Percentiles rank a stretch among this genome's conserved stretches.
Evolutionary conservation across 2,888 invertebrate genomes (phyloP).

Genomic region (Cinara cedri): DNA sequence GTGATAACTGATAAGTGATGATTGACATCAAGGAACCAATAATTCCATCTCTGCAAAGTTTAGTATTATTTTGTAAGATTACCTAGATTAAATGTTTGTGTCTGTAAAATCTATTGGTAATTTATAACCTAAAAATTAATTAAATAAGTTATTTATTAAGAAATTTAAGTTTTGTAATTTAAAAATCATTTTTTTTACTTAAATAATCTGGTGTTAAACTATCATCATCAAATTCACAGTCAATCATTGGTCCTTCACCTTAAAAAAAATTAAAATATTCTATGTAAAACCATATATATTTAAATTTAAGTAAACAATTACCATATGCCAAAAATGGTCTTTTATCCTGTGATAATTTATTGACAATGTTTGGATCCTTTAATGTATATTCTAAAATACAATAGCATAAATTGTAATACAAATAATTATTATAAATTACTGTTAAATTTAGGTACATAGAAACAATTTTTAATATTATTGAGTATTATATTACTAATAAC

Average conservation of each 20-base stretch:
- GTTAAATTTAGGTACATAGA: no score
- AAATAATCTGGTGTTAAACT: slow-evolving; percentile 9
- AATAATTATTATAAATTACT: no score
- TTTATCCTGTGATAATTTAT: not conserved
- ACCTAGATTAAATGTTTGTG: not conserved
- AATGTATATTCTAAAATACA: slow-evolving; percentile 14
- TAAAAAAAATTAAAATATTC: not conserved
- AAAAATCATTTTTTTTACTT: slow-evolving; percentile 14
- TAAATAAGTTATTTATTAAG: not conserved
- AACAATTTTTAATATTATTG: no score
- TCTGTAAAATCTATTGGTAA: not conserved
- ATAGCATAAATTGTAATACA: not conserved
- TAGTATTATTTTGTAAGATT: not conserved
- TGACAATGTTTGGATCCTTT: not conserved
- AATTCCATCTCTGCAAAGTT: no score
- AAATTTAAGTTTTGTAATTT: not conserved
- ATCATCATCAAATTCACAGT: slow-evolving; percentile 42
- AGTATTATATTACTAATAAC: no score
- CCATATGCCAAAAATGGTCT: slow-evolving; percentile 14
- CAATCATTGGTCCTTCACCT: slow-evolving; percentile 4
- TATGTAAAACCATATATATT: not conserved
- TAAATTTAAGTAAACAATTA: not conserved
- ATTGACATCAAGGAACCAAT: no score
- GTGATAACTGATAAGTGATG: no score
- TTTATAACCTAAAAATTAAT: slow-evolving; percentile 20